Evolutionary conservation across 2,888 invertebrate species (phyloP), one percentile per base, ranked within the genome.

Genomic region (Drosophila stalkeri): DNA sequence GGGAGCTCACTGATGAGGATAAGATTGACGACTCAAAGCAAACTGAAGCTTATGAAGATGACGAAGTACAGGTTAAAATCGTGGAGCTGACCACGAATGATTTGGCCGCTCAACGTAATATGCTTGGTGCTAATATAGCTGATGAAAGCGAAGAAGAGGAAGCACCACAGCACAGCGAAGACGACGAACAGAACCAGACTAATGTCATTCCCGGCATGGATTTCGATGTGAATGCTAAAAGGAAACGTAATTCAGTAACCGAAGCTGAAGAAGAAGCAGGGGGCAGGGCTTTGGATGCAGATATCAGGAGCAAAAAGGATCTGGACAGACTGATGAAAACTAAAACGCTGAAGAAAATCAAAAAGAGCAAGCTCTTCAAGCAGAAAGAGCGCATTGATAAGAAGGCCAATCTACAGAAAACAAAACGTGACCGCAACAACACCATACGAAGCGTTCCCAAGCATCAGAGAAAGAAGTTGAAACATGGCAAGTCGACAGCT

Each of bases 41-140:
- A 59, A 87, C 91, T 51, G 96, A 51, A 18, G 35, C 96, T 86
- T 96, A 96, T 92, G 96, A 97, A 92, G 95, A 96, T 82, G 96
- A 96, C 44, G 95, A 96, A 91, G 96, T 96, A 0, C 96, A 96
- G 77, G 96, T 97, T 0, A 96, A 96, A 94, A 96, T 97, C 70
- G 94, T 96, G 0, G 96, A 97, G 91, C 92, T 97, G 11, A 95
- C 96, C 20, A 93, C 96, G 44, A 95, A 95, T 69, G 95, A 96
- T 60, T 93, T 97, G 47, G 95, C 96, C n/a, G 94, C 95, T 67
- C 94, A 95, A 88, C 95, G 95, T 81, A 94, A 96, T 86, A 95
- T 96, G 92, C 96, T 97, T 71, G 97, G 97, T 0, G 91, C 93
- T 91, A 83, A 82, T 94, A 33, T 93, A 93, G 51, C 95, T 94